Evolutionary conservation across 1,140 invertebrate genomes (phyloP), one percentile per base, ranked within the genome.

Genomic region (Sweltsa coloradensis): DNA sequence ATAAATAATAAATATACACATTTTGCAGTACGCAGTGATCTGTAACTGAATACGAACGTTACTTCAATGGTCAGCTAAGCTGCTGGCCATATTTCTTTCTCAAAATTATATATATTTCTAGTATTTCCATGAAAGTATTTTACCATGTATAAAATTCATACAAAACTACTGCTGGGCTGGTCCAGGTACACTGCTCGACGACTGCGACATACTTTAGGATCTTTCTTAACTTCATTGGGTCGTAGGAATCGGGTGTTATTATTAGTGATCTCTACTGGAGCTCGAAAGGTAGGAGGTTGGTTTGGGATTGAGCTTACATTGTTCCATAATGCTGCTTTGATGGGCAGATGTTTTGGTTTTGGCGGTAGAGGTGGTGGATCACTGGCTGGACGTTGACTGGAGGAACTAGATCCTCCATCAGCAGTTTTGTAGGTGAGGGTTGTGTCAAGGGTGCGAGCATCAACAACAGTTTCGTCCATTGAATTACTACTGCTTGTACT

Each of bases 151-250:
- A 45, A 27, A 14, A 43, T 29, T 63, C 61, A 76, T 49, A 78
- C 75, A 66, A 78, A 78, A 62, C 75, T 78, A 57, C 75, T 76
- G 51, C 71, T 74, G 19, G 74, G 67, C 53, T 76, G 71, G 50
- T 78, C 75, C 13, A 78, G 59, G 57, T 75, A 78, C 22, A 71
- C 65, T 34, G 56, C 52, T 55, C 66, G 41, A 57, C 67, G 49
- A 11, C 34, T 43, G 3, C 51, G 23, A 34, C 29, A 48, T 23
- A 34, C 36, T 41, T 49, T 40, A 7, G 25, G 19, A 45, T 45
- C 51, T 13, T 22, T 14, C 25, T 41, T 41, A 2, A 29, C 46
- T 25, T 36, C 45, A 14, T 9, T 25, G 7, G 45, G 45, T 25
- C 45, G 16, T 16, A 46, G 3, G 34, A 47, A 41, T 7, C 46